Evolutionary conservation across 35 echinoderm and acorn worm genomes (phyloP).

Genomic region (Patiria miniata): DNA sequence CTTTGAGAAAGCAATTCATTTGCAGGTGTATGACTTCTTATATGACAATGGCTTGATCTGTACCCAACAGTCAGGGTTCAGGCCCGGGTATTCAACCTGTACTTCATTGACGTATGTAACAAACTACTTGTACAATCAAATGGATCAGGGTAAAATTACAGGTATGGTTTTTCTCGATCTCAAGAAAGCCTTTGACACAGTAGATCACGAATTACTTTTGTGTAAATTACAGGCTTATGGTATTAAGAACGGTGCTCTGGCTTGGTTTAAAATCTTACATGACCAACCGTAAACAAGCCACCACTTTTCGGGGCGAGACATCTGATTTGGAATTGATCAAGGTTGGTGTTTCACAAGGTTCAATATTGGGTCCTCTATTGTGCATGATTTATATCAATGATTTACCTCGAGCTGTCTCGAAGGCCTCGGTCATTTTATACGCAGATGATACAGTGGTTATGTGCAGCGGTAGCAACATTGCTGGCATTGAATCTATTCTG

Average conservation of each 20-base stretch:
- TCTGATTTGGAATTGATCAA: too few relatives aligned
- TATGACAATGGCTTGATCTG: slow-evolving; percentile 22
- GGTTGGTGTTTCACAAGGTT: too few relatives aligned
- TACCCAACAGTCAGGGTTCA: slow-evolving; percentile 44
- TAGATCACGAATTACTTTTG: slow-evolving; percentile 31
- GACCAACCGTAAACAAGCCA: background rate
- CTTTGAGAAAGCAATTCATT: slow-evolving; percentile 47
- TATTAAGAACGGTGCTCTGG: background rate
- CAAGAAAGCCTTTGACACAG: slow-evolving; percentile 55
- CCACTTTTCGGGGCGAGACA: too few relatives aligned
- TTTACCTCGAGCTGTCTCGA: too few relatives aligned
- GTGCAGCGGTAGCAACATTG: too few relatives aligned
- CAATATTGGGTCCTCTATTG: too few relatives aligned
- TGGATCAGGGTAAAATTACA: slow-evolving; percentile 21
- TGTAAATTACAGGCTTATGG: background rate
- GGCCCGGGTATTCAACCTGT: slow-evolving; percentile 21
- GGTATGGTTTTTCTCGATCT: slow-evolving; percentile 50
- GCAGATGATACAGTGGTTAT: too few relatives aligned
- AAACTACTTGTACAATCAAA: slow-evolving; percentile 42
- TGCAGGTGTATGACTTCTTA: slow-evolving; percentile 29
- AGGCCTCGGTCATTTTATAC: too few relatives aligned
- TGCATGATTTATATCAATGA: too few relatives aligned
- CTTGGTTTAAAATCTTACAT: background rate
- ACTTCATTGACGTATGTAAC: slow-evolving; percentile 36
- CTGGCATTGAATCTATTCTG: too few relatives aligned